Percentiles rank a stretch among this genome's conserved stretches.
Conservation (phyloP, 2,797 vertebrate species). For the Dendrocincla fuliginosa region DNA sequence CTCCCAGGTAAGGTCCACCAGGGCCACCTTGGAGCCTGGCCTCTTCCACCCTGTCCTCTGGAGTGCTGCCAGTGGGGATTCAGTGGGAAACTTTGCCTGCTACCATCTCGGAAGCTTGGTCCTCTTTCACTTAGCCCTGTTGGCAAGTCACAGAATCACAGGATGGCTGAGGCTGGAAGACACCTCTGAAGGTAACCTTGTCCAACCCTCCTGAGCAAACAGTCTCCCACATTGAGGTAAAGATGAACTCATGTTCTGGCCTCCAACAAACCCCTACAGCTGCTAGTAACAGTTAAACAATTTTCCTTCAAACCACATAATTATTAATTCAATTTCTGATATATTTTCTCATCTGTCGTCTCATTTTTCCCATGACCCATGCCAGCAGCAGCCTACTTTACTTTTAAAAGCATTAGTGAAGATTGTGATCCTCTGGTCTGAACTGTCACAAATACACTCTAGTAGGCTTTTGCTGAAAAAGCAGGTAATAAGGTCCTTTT, state of each 20-base stretch:
- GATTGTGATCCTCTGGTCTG: background rate
- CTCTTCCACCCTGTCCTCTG: no score
- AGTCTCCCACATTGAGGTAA: accelerated
- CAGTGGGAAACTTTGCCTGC: background rate
- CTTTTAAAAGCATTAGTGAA: background rate
- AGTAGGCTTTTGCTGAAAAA: background rate
- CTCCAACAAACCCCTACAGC: background rate
- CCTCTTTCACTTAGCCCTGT: background rate
- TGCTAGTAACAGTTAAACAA: background rate
- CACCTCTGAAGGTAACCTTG: background rate
- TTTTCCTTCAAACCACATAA: background rate
- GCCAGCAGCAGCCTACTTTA: background rate
- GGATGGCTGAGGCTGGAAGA: background rate
- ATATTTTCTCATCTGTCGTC: background rate
- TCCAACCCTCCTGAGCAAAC: background rate
- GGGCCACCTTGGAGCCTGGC: background rate
- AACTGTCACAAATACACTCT: background rate
- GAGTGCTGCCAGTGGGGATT: background rate
- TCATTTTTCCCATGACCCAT: background rate
- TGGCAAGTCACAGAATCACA: background rate
- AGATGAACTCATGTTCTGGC: background rate
- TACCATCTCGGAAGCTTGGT: background rate
- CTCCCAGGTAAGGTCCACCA: background rate
- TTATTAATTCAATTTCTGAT: background rate
- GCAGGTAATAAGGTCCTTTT: background rate